Evolutionary conservation across 2,113 vertebrate species (phyloP).

Genomic region (Rhinopithecus roxellana): DNA sequence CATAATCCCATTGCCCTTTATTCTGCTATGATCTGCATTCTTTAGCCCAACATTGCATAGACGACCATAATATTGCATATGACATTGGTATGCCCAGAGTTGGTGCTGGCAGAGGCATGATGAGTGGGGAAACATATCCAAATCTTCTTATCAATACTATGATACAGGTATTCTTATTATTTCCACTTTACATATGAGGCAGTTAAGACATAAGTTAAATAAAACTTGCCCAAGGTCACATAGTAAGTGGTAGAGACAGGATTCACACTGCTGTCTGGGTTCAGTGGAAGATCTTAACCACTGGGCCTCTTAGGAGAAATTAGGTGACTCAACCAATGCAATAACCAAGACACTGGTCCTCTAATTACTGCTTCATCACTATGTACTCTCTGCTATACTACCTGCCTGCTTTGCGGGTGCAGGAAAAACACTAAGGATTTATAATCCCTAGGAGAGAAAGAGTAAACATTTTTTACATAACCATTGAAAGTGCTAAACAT

Average conservation of each 20-base stretch:
- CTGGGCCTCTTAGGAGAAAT: background rate
- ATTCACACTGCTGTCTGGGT: background rate
- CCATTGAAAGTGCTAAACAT: slow-evolving; percentile 48
- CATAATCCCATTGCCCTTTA: background rate
- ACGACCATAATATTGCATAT: background rate
- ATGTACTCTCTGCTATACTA: background rate
- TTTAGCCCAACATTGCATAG: background rate
- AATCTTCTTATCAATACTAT: background rate
- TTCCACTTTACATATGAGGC: background rate
- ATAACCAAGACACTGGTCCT: background rate
- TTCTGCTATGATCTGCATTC: background rate
- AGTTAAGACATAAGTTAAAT: background rate
- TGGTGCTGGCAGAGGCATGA: background rate
- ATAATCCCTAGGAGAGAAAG: background rate
- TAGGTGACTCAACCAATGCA: background rate
- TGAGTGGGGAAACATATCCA: background rate
- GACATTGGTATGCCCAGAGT: background rate
- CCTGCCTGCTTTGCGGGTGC: background rate
- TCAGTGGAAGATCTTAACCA: background rate
- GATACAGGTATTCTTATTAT: background rate
- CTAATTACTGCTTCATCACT: background rate
- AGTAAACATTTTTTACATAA: slow-evolving; percentile 55
- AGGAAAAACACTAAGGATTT: slow-evolving; percentile 40
- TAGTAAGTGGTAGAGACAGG: background rate
- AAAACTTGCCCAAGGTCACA: background rate